Percentiles rank a stretch among this genome's conserved stretches.
Conservation (phyloP, 2,888 invertebrate genomes). For the Phengaris alcon region DNA sequence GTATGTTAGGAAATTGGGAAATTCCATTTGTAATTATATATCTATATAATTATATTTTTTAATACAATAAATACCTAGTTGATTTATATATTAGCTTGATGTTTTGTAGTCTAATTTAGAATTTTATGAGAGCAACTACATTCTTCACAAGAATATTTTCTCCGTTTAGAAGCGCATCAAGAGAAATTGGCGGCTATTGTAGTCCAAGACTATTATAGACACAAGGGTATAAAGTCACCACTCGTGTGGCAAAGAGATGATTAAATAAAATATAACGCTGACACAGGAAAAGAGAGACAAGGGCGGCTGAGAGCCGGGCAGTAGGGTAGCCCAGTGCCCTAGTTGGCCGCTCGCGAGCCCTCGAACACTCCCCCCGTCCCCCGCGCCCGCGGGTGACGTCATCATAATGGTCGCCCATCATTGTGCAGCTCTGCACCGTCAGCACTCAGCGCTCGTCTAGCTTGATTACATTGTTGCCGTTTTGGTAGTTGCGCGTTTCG, state of each 20-base stretch:
- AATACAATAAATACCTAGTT: no score
- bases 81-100: no score
- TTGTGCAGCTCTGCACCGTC: neutral
- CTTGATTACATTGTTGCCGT: neutral
- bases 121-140: no score
- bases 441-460: conserved; percentile 6
- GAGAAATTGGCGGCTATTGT: conserved; percentile 1
- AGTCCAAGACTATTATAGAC: neutral
- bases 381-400: conserved; percentile 32
- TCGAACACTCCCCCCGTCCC: conserved; percentile 30
- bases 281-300: conserved; percentile 25
- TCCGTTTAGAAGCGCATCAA: neutral
- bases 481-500: neutral
- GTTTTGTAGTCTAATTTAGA: no score
- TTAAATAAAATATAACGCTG: conserved; percentile 27
- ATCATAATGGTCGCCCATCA: conserved; percentile 18
- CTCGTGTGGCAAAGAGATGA: conserved; percentile 20
- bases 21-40: no score
- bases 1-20: no score
- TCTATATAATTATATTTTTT: no score
- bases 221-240: neutral
- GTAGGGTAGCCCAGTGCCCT: conserved; percentile 36
- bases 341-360: conserved; percentile 35
- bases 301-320: conserved; percentile 34
- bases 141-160: neutral